Percentiles rank a stretch among this genome's conserved stretches.
phyloP scores from a whole-genome alignment of 2,113 vertebrate genomes.

The Prionailurus bengalensis region DNA sequence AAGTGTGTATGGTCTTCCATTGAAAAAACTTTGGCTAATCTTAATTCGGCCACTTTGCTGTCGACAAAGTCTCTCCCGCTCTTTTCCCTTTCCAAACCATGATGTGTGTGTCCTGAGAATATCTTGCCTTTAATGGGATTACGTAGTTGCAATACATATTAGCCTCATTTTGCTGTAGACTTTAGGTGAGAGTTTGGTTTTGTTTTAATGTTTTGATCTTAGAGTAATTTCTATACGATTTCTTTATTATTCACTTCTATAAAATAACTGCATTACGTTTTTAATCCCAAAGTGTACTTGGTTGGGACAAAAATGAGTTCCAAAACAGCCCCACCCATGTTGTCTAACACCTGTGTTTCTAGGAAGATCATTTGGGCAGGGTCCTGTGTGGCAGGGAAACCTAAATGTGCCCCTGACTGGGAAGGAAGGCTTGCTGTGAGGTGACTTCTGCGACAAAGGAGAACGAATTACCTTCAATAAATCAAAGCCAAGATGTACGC shows the following conservation, averaged over 20 bases:
- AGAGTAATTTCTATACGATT: not conserved
- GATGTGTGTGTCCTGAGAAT: fast-evolving
- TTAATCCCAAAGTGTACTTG: not conserved
- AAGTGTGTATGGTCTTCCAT: no score
- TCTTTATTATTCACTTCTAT: not conserved
- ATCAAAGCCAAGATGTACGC: not conserved
- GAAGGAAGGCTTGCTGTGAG: not conserved
- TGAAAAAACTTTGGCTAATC: not conserved
- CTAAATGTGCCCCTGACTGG: not conserved
- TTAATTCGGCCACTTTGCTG: not conserved
- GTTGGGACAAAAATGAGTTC: not conserved
- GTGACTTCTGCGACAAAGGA: constrained; percentile 2
- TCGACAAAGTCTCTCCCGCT: no score
- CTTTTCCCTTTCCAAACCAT: not conserved
- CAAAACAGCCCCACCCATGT: not conserved
- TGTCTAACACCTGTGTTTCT: not conserved
- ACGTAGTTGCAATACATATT: not conserved
- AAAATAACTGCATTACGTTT: not conserved
- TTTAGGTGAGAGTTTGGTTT: not conserved
- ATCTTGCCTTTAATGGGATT: not conserved
- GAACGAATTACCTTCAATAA: constrained; percentile 57
- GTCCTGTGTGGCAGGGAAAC: not conserved
- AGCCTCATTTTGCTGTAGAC: not conserved
- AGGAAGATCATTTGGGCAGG: not conserved
- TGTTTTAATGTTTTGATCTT: not conserved